Base-by-base conservation (phyloP, 2,797 vertebrate species). In the Oreortyx pictus region DNA sequence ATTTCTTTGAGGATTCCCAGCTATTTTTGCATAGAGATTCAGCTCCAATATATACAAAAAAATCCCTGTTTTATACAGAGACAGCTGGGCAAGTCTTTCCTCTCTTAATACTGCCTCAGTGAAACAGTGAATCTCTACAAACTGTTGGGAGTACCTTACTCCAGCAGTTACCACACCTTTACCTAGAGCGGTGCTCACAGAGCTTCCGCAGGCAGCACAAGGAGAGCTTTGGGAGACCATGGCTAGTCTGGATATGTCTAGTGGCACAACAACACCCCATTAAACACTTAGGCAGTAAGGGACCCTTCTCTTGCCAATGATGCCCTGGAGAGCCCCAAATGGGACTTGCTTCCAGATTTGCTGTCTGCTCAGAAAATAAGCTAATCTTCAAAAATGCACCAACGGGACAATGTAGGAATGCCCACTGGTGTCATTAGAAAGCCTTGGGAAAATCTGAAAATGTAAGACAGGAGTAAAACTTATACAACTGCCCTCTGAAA, bases 371-470 rank as follows among this genome's bases (percentile, higher is more conserved):
- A 24, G n/a, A 33, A 41, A 43, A 59, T 10, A 44, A 44, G 3
- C 44, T 68, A 59, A 77, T 90, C 52, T 71, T 82, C 72, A 91
- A 50, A 83, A 88, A 60, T 44, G 14, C 27, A 62, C 80, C 79
- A 68, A 65, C 83, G 87, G 89, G 29, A 44, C 14, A 68, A 44
- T 91, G 93, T 91, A 75, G 60, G 52, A 94, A 86, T 72, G 56
- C 66, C 59, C 73, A 89, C 43, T 11, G 54, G 89, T 88, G 24
- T 59, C 39, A 56, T 90, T 80, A 85, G n/a, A 72, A 90, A 80
- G 35, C 35, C 81, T 54, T 50, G 31, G 62, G 82, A 89, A 87
- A 82, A 77, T 59, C 46, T 70, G 54, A 72, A 87, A 70, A 50
- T 72, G 15, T 46, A 54, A 93, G 70, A 82, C 66, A 82, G 81